Percentiles rank a stretch among this genome's conserved stretches.
These are phyloP conservation scores for Andrena hattorfiana DNA, from an alignment of 2,888 invertebrate species.

Conservation along the genomic window DNA sequence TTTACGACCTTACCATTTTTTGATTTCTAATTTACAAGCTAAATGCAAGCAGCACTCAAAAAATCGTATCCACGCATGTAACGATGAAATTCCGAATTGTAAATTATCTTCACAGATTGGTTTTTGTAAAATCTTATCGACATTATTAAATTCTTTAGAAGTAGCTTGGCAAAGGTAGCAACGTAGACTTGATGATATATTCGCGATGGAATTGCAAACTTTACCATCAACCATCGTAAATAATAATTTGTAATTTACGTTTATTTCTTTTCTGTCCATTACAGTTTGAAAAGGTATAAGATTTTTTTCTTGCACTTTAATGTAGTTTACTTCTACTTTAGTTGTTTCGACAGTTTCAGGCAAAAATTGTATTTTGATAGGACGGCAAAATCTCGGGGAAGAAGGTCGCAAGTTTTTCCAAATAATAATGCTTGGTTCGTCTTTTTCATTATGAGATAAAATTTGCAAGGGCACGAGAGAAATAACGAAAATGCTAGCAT, in stretches of 20 bases:
- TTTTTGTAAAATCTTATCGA: neutral
- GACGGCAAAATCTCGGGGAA: neutral
- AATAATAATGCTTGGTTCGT: neutral
- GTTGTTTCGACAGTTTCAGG: neutral
- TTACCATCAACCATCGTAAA: conserved; percentile 2
- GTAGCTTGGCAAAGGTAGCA: neutral
- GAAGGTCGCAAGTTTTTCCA: neutral
- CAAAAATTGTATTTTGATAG: neutral
- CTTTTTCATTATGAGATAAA: too few species aligned
- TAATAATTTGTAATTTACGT: neutral
- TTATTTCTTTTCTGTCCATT: neutral
- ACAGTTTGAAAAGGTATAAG: conserved; percentile 4
- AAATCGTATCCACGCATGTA: conserved; percentile 6
- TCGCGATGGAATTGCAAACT: neutral
- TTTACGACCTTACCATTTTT: neutral
- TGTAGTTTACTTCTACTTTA: neutral
- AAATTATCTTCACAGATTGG: neutral
- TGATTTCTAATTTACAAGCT: neutral
- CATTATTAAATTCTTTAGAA: conserved; percentile 9
- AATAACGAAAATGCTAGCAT: too few species aligned
- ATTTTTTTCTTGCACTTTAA: neutral
- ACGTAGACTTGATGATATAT: neutral
- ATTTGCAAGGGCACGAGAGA: too few species aligned
- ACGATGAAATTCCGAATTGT: neutral
- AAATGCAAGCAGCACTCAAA: conserved; percentile 4